Base-by-base conservation (phyloP, 2,888 invertebrate species). In the Eilema depressum region DNA sequence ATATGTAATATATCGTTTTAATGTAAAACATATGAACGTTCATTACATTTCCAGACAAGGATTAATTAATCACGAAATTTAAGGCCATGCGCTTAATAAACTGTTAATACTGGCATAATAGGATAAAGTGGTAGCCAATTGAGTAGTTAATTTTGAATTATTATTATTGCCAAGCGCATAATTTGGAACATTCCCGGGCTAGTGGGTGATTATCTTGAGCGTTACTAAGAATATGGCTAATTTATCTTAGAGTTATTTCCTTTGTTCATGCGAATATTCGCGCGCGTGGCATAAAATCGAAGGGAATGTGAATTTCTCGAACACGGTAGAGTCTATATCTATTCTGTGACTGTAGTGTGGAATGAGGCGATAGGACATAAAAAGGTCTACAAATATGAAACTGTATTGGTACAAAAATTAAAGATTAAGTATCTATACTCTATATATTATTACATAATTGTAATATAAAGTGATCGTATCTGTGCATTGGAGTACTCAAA, bases 61-160 rank as follows among this genome's bases (percentile, higher is more conserved):
- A 53, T 53, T 53, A 62, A 68, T 68, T 62, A 68, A 63, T 63
- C 56, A 63, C 11, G 33, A 12, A 57, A 14, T 25, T 20, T 68
- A 23, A 56, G 37, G 25, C 57, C 57, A 33, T 33, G 33, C 17
- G 30, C 33, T 66, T 26, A 12, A 57, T 63, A 63, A 68, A 63
- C 56, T 41, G 37, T 37, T 71, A 75, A 75, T 79, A 81, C 77
- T 76, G 79, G 71, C 75, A 78, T 83, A 85, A 88, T 86, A 74
- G 80, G 88, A 83, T 88, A 83, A 89, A 91, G 79, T 89, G 84
- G 86, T 68, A 57, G 76, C 83, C 85, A 90, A 90, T 89, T 86
- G 78, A 74, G 76, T 61, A 79, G 78, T 81, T 85, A 85, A 88
- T 86, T 85, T 73, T 71, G 60, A 66, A 73, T 70, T 41, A 41